A percentile compares a stretch with the other conserved stretches of the same genome.
These are phyloP conservation scores for Lasioglossum zephyrum DNA, from an alignment of 2,888 invertebrate species.

Conservation along the genomic window DNA sequence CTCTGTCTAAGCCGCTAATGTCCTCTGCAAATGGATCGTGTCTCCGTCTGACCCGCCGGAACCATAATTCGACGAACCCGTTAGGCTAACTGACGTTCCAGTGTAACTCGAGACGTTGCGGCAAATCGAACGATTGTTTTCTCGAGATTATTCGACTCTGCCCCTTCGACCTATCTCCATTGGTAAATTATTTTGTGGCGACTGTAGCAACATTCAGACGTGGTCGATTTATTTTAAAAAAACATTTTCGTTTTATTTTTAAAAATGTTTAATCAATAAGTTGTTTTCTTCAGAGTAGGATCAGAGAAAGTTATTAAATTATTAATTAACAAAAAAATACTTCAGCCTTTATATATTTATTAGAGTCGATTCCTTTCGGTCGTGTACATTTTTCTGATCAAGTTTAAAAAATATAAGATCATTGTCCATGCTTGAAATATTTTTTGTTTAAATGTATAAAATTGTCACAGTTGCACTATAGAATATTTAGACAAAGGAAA, in stretches of 20 bases:
- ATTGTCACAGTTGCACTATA: background rate
- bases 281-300: no score
- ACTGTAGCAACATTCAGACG: no score
- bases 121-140: constrained; percentile 47
- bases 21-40: constrained; percentile 26
- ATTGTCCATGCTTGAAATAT: background rate
- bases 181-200: background rate
- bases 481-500: background rate
- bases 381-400: no score
- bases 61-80: constrained; percentile 62
- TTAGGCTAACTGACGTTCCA: constrained; percentile 54
- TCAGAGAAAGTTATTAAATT: no score
- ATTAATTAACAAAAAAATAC: no score
- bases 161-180: background rate
- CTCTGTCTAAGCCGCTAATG: constrained; percentile 31
- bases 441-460: background rate
- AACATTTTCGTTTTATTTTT: no score
- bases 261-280: no score
- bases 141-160: constrained; percentile 3
- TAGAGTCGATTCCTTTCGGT: background rate
- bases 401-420: background rate
- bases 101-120: constrained; percentile 32
- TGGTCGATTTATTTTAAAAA: no score
- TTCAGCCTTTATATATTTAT: no score
- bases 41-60: constrained; percentile 14